These are phyloP conservation scores for Lepidochitona cinerea DNA, from an alignment of 2,888 invertebrate genomes.

Conservation along the genomic window DNA sequence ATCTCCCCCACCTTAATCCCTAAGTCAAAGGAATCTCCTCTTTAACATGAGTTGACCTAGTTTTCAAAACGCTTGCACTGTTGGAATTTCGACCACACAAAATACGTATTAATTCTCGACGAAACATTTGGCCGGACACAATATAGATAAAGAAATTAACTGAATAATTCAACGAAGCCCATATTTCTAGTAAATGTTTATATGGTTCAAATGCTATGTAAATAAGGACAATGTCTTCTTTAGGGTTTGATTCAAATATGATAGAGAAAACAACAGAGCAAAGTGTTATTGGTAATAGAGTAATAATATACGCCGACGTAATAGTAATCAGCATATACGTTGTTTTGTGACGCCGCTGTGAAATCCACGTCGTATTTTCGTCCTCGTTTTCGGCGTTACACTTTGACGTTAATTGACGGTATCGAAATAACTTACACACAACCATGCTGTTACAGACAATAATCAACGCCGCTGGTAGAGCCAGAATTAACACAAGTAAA, in stretches of 20 bases:
- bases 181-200: constrained; percentile 25
- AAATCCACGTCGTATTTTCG: background rate
- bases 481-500: constrained; percentile 35
- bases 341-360: constrained; percentile 25
- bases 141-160: constrained; percentile 42
- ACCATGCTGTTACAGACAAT: constrained; percentile 35
- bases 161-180: constrained; percentile 36
- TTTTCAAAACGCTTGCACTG: background rate
- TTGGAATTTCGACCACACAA: background rate
- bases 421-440: constrained; percentile 29
- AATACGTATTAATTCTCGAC: constrained; percentile 23
- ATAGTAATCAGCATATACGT: constrained; percentile 39
- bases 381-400: background rate
- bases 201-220: constrained; percentile 16
- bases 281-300: constrained; percentile 32
- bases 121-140: constrained; percentile 33
- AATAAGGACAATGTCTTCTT: constrained; percentile 13
- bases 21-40: background rate
- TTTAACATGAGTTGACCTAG: background rate
- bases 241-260: constrained; percentile 14
- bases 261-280: constrained; percentile 31
- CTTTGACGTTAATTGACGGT: constrained; percentile 10
- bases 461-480: constrained; percentile 37
- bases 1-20: too few species aligned
- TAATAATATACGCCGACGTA: constrained; percentile 33